phyloP scores from a whole-genome alignment of 2,888 invertebrate species.

The Pristionchus entomophagus region DNA sequence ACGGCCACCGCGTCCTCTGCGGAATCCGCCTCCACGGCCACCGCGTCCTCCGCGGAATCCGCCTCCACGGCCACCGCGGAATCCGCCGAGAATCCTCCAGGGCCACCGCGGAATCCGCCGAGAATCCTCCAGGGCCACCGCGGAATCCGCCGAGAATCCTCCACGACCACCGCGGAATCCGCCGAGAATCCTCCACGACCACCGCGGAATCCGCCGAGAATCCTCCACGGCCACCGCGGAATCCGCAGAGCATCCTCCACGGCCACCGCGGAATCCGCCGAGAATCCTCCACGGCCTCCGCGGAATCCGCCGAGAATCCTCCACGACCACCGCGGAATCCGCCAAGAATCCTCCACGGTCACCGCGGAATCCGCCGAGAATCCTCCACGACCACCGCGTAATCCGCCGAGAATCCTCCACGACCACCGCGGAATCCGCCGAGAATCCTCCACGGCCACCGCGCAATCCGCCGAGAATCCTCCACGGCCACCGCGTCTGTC shows the following conservation, averaged over 20 bases:
- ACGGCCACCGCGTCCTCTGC: constrained; percentile 44
- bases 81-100: constrained; percentile 26
- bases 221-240: constrained; percentile 53
- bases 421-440: constrained; percentile 45
- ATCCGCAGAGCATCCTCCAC: constrained; percentile 42
- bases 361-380: constrained; percentile 50
- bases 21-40: constrained; percentile 37
- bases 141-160: too few species aligned
- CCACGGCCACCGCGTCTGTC: constrained; percentile 55
- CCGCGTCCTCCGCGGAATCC: constrained; percentile 31
- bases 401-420: constrained; percentile 47
- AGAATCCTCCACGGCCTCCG: constrained; percentile 24
- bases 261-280: constrained; percentile 53
- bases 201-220: constrained; percentile 50
- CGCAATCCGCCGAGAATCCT: too few species aligned
- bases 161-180: background rate
- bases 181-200: background rate
- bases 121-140: too few species aligned
- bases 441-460: too few species aligned
- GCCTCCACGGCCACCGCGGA: constrained; percentile 38
- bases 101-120: too few species aligned
- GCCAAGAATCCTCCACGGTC: constrained; percentile 24
- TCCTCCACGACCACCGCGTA: constrained; percentile 23
- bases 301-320: too few species aligned
- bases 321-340: too few species aligned